Conservation (phyloP, 1,140 invertebrate genomes). For the Bombus sibiricus region DNA sequence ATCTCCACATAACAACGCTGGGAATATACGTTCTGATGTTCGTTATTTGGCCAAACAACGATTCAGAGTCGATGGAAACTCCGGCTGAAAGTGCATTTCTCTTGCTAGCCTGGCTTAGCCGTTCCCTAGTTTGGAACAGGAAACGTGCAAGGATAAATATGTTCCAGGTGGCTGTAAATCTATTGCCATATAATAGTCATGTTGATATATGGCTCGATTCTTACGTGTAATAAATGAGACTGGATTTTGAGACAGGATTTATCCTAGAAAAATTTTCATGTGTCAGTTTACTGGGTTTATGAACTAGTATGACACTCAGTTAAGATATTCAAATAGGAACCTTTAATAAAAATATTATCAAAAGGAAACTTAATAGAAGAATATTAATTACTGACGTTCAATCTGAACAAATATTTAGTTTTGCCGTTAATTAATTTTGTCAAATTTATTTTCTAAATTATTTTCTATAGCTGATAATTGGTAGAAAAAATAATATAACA, state of each 20-base stretch:
- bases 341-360: not conserved
- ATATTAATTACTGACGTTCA: not conserved
- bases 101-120: not conserved
- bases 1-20: slow-evolving; percentile 40
- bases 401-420: not conserved
- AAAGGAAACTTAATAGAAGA: not conserved
- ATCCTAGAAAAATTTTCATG: not conserved
- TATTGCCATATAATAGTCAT: not conserved
- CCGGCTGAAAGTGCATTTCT: too few relatives aligned
- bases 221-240: not conserved
- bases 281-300: not conserved
- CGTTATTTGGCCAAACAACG: slow-evolving; percentile 21
- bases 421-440: not conserved
- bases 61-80: not conserved
- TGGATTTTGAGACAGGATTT: not conserved
- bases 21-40: slow-evolving; percentile 1
- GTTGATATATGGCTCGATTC: not conserved
- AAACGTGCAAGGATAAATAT: slow-evolving; percentile 8
- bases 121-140: not conserved
- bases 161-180: not conserved
- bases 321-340: not conserved
- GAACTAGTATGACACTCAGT: not conserved
- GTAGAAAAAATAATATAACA: not conserved
- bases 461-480: not conserved
- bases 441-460: not conserved